A percentile compares a stretch with the other conserved stretches of the same genome.
Evolutionary conservation across 2,888 invertebrate species (phyloP).

Genomic region (Idaea dimidiata): DNA sequence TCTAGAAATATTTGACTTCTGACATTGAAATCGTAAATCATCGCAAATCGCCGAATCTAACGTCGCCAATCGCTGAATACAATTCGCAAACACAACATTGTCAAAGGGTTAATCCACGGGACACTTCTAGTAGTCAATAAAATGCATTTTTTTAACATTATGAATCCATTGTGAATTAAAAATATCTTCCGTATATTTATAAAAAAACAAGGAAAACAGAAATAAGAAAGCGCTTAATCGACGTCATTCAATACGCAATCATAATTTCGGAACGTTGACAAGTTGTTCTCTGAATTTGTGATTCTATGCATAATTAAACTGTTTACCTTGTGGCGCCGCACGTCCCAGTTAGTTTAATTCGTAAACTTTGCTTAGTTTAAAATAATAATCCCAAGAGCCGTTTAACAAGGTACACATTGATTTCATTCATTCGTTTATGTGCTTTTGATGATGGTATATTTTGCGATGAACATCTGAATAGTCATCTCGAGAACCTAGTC

Average conservation of each 20-base stretch:
- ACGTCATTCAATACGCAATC: constrained; percentile 15
- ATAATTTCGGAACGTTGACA: constrained; percentile 25
- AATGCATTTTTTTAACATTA: too few species aligned
- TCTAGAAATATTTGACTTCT: too few species aligned
- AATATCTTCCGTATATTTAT: not conserved
- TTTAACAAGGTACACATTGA: constrained; percentile 40
- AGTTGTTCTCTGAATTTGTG: constrained; percentile 56
- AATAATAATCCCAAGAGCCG: constrained; percentile 50
- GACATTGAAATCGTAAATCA: too few species aligned
- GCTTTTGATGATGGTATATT: not conserved
- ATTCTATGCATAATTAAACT: constrained; percentile 69
- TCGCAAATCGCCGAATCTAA: too few species aligned
- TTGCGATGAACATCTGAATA: constrained; percentile 10
- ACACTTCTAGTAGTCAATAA: too few species aligned
- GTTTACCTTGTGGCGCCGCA: constrained; percentile 70
- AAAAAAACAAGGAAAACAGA: constrained; percentile 1
- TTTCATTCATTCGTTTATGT: constrained; percentile 5
- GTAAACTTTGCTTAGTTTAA: constrained; percentile 60
- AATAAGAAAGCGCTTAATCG: constrained; percentile 2
- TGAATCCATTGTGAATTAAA: too few species aligned
- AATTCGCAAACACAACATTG: too few species aligned
- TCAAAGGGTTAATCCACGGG: too few species aligned
- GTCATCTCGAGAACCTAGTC: not conserved
- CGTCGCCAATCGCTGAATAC: too few species aligned
- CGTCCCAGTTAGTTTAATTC: constrained; percentile 59